Percentiles rank a stretch among this genome's conserved stretches.
phyloP scores from a whole-genome alignment of 2,888 invertebrate genomes.

The Gari tellinella region DNA sequence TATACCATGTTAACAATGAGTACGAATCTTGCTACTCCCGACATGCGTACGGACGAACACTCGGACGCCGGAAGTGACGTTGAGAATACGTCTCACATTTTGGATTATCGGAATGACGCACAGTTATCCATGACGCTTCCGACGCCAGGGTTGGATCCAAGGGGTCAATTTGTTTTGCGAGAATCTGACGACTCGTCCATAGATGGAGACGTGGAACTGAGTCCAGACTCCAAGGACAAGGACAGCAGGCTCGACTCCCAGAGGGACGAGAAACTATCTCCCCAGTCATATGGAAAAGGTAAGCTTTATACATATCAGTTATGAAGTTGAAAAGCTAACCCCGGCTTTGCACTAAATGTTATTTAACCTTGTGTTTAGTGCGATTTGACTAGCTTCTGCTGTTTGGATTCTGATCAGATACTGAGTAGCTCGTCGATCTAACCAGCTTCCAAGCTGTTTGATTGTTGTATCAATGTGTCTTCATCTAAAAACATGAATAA shows the following conservation, averaged over 20 bases:
- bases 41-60: slow-evolving; percentile 39
- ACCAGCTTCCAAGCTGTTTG: too few species aligned
- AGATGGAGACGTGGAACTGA: slow-evolving; percentile 49
- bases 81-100: slow-evolving; percentile 51
- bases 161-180: slow-evolving; percentile 7
- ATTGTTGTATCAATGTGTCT: too few species aligned
- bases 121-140: slow-evolving; percentile 53
- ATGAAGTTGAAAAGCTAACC: too few species aligned
- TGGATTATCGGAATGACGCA: slow-evolving; percentile 51
- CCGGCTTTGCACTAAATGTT: too few species aligned
- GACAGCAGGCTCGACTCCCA: slow-evolving; percentile 10
- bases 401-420: too few species aligned
- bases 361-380: too few species aligned
- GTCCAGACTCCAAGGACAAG: slow-evolving; percentile 43
- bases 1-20: slow-evolving; percentile 49
- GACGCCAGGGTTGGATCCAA: slow-evolving; percentile 9
- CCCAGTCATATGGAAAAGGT: slow-evolving; percentile 5
- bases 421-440: too few species aligned
- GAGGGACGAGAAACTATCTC: not conserved
- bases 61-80: slow-evolving; percentile 56
- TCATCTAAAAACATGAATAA: too few species aligned
- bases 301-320: not conserved
- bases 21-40: slow-evolving; percentile 13
- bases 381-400: too few species aligned
- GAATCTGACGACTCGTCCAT: slow-evolving; percentile 53